These are phyloP conservation scores for Pachliopta kotzebuea DNA, from an alignment of 2,888 invertebrate species.

Conservation along the genomic window DNA sequence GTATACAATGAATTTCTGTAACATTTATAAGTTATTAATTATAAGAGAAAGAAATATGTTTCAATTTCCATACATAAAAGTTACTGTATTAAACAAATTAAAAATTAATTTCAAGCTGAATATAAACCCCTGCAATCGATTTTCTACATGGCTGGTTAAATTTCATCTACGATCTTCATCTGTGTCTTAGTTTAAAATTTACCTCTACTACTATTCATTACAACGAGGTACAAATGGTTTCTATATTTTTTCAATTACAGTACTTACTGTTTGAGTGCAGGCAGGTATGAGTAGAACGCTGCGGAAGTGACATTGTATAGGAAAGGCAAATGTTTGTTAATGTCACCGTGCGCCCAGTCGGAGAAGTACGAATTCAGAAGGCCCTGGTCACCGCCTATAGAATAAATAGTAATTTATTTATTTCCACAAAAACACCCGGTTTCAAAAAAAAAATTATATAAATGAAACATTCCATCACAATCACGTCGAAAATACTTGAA, in stretches of 20 bases:
- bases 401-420: background rate
- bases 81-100: too few species aligned
- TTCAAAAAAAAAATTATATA: background rate
- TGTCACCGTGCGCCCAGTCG: conserved; percentile 96
- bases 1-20: too few species aligned
- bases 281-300: conserved; percentile 98
- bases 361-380: conserved; percentile 96
- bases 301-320: conserved; percentile 98
- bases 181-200: too few species aligned
- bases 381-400: conserved; percentile 94
- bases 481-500: too few species aligned
- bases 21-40: too few species aligned
- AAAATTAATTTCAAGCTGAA: too few species aligned
- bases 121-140: too few species aligned
- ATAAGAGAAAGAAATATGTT: too few species aligned
- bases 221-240: background rate
- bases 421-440: background rate
- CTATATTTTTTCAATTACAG: background rate
- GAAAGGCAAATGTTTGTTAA: conserved; percentile 96
- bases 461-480: background rate
- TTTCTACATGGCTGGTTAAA: too few species aligned
- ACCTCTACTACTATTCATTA: too few species aligned
- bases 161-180: too few species aligned
- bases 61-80: too few species aligned
- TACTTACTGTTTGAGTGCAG: conserved; percentile 97